Evolutionary conservation across 2,113 vertebrate genomes (phyloP).

Genomic region (Tautogolabrus adspersus): DNA sequence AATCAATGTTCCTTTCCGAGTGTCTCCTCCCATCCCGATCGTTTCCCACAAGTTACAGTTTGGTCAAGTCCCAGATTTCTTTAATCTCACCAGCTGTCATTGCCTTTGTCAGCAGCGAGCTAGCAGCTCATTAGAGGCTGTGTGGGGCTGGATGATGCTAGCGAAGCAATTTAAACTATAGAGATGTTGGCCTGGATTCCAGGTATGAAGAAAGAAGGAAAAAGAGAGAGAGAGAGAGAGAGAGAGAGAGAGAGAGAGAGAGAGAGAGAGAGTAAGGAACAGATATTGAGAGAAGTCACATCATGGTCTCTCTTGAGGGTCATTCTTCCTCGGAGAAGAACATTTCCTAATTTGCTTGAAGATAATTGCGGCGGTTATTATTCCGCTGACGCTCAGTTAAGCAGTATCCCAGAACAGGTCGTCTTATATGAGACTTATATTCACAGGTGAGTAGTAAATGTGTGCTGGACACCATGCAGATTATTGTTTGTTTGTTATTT

Average conservation of each 20-base stretch:
- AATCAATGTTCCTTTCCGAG: neutral
- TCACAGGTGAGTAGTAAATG: conserved; percentile 35
- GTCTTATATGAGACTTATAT: conserved; percentile 35
- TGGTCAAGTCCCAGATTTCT: conserved; percentile 42
- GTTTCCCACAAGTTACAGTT: conserved; percentile 42
- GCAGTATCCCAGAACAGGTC: conserved; percentile 41
- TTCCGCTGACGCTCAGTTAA: conserved; percentile 51
- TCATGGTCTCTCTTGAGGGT: conserved; percentile 21
- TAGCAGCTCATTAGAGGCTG: conserved; percentile 54
- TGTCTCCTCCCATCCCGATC: conserved; percentile 3
- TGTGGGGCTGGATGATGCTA: conserved; percentile 37
- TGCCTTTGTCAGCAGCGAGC: conserved; percentile 43
- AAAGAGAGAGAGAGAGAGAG: no score
- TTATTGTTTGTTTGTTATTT: neutral
- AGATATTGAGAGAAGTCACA: neutral
- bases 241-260: no score
- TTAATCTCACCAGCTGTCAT: conserved; percentile 50
- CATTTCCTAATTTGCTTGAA: conserved; percentile 55
- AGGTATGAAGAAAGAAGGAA: conserved; percentile 1
- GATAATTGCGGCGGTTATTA: conserved; percentile 56
- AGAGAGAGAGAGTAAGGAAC: neutral
- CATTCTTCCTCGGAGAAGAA: conserved; percentile 31
- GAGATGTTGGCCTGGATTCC: conserved; percentile 25
- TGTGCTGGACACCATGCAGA: conserved; percentile 25
- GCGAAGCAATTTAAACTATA: conserved; percentile 44